Evolutionary conservation across 1,140 invertebrate genomes (phyloP).

Genomic region (Triops longicaudatus): DNA sequence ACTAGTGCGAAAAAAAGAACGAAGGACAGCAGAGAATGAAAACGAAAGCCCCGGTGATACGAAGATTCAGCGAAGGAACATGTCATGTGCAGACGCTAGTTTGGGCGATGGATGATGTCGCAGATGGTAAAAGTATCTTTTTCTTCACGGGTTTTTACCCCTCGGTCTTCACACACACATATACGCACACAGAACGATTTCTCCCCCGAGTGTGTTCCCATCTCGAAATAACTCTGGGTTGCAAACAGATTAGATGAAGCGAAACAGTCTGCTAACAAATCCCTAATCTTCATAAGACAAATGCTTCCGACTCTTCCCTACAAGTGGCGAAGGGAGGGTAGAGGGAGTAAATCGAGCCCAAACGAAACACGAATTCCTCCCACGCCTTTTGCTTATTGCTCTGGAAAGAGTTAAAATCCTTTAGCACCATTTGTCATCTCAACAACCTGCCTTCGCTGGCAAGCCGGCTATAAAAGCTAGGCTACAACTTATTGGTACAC

Average conservation of each 20-base stretch:
- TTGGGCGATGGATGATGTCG: slow-evolving; percentile 5
- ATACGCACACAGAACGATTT: neutral
- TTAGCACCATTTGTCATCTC: slow-evolving; percentile 7
- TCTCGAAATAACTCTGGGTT: neutral
- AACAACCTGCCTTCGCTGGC: neutral
- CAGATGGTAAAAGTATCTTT: neutral
- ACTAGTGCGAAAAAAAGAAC: neutral
- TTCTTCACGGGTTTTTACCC: neutral
- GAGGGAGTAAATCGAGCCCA: neutral
- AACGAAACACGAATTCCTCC: neutral
- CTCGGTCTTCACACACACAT: neutral
- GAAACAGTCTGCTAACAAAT: neutral
- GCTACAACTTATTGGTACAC: neutral
- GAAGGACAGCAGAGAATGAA: neutral
- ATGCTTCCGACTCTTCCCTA: neutral
- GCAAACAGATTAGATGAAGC: neutral
- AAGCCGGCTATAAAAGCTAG: neutral
- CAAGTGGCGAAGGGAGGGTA: neutral
- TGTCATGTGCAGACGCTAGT: slow-evolving; percentile 11
- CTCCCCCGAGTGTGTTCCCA: neutral
- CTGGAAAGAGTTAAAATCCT: slow-evolving; percentile 9
- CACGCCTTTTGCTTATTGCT: neutral
- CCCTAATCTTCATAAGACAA: neutral
- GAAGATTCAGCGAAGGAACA: neutral
- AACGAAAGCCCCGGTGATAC: neutral